phyloP scores from a whole-genome alignment of 2,113 vertebrate species.

The Pungitius pungitius region DNA sequence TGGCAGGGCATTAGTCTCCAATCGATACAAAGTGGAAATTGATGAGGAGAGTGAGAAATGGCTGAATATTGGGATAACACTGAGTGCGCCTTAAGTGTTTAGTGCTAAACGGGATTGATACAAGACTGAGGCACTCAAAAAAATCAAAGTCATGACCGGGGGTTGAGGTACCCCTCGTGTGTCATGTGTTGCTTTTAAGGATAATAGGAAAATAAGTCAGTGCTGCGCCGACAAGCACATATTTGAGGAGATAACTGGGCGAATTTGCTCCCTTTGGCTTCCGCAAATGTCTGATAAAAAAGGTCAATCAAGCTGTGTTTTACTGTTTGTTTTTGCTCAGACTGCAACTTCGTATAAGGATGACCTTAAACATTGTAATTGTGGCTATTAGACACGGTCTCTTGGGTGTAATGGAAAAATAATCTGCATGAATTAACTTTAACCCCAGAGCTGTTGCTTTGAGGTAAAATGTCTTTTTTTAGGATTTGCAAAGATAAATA shows the following conservation, averaged over 20 bases:
- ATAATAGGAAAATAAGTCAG: slow-evolving; percentile 2
- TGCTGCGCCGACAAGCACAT: slow-evolving; percentile 3
- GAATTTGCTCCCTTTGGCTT: slow-evolving; percentile 8
- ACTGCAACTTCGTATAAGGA: neutral
- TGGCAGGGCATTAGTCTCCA: slow-evolving; percentile 28
- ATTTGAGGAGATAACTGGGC: slow-evolving; percentile 11
- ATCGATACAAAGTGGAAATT: slow-evolving; percentile 45
- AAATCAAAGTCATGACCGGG: slow-evolving; percentile 14
- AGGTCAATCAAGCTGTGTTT: slow-evolving; percentile 11
- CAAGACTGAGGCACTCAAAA: slow-evolving; percentile 1
- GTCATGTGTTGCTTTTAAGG: slow-evolving; percentile 3
- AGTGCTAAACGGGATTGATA: slow-evolving; percentile 21
- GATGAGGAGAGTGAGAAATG: slow-evolving; percentile 29
- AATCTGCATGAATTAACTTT: neutral
- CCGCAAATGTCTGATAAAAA: slow-evolving; percentile 3
- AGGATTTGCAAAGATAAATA: neutral
- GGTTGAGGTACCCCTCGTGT: neutral
- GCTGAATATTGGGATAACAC: slow-evolving; percentile 18
- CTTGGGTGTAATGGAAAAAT: slow-evolving; percentile 5
- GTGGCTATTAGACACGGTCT: neutral
- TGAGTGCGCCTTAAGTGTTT: slow-evolving; percentile 22
- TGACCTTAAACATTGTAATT: slow-evolving; percentile 9
- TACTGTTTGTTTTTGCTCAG: neutral
- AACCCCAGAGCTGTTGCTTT: neutral
- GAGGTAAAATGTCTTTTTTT: neutral